Percentiles rank a stretch among this genome's conserved stretches.
Evolutionary conservation across 2,888 invertebrate genomes (phyloP).

Genomic region (Cotesia congregata): DNA sequence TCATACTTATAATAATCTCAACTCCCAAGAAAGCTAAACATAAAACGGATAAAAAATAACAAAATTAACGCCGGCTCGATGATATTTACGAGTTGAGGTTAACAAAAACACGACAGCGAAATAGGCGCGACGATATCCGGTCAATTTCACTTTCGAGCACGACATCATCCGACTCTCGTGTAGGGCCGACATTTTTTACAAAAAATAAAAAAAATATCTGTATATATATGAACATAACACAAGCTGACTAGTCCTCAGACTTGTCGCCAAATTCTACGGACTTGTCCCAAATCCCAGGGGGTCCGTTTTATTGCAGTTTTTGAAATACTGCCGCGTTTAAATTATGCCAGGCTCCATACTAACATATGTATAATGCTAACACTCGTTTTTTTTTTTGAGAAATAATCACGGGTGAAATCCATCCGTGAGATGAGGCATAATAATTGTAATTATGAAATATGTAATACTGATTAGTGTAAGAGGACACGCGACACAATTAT

Average conservation of each 20-base stretch:
- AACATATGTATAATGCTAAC: background rate
- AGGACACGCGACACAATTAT: slow-evolving; percentile 12
- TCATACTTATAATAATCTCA: slow-evolving; percentile 34
- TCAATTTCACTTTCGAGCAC: slow-evolving; percentile 33
- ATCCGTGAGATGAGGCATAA: background rate
- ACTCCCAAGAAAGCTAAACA: slow-evolving; percentile 28
- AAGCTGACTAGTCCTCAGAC: slow-evolving; percentile 27
- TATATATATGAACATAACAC: background rate
- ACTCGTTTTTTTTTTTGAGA: background rate
- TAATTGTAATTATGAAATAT: background rate
- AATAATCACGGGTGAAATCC: background rate
- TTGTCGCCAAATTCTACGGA: slow-evolving; percentile 49
- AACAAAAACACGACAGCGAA: slow-evolving; percentile 17
- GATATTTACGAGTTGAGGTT: background rate
- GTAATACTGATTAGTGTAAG: background rate
- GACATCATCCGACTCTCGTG: slow-evolving; percentile 27
- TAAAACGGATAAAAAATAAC: background rate
- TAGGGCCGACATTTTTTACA: background rate
- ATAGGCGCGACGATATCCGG: slow-evolving; percentile 37
- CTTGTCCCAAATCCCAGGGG: slow-evolving; percentile 52
- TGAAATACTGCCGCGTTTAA: slow-evolving; percentile 17
- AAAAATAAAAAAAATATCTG: slow-evolving; percentile 33
- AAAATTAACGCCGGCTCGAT: slow-evolving; percentile 1
- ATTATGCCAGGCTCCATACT: slow-evolving; percentile 13
- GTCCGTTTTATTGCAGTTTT: slow-evolving; percentile 43